Evolutionary conservation across 2,797 vertebrate genomes (phyloP), one percentile per base, ranked within the genome.

Genomic region (Orientallactaga sibirica): DNA sequence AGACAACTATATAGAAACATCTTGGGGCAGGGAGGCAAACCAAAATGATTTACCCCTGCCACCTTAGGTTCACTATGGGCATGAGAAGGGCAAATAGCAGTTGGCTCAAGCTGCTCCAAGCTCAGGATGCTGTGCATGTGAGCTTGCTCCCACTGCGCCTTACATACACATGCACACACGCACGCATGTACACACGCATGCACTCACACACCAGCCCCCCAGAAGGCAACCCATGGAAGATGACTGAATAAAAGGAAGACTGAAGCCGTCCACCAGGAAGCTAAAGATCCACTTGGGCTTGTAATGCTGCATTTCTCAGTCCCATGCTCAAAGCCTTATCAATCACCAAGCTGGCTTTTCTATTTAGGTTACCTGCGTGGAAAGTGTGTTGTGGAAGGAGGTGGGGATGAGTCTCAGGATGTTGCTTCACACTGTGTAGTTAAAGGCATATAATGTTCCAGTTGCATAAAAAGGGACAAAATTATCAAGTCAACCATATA

Each of bases 61-160:
- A 52, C 33, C 24, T 15, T 11, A 76, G 3, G 16, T 25, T 93
- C 61, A 33, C 11, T 48, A 0, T 18, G 29, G 1, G 5, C 1
- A 2, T 68, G 10, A 52, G 55, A 24, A 43, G 18, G 10, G 29
- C 2, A 43, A 14, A 58, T 9, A 20, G 11, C 19, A 18, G 19
- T 16, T 14, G 27, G 6, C 19, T 1, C 0, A 0, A n/a, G 62
- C 70, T 55, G 16, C n/a, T 37, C 7, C 0, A 6, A 22, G 10
- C 25, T 1, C 0, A 0, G 22, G 62, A 66, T n/a, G 24, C 71
- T 48, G 37, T 29, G 20, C 41, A 41, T 27, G 2, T 27, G n/a
- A 2, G 19, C 37, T 55, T 68, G 15, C 25, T 71, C 71, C 58
- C 10, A 25, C 11, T 11, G 12, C 33, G 16, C 52, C 5, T 15